A percentile compares a stretch with the other conserved stretches of the same genome.
phyloP scores from a whole-genome alignment of 2,888 invertebrate genomes.

The Agonopterix subpropinquella region DNA sequence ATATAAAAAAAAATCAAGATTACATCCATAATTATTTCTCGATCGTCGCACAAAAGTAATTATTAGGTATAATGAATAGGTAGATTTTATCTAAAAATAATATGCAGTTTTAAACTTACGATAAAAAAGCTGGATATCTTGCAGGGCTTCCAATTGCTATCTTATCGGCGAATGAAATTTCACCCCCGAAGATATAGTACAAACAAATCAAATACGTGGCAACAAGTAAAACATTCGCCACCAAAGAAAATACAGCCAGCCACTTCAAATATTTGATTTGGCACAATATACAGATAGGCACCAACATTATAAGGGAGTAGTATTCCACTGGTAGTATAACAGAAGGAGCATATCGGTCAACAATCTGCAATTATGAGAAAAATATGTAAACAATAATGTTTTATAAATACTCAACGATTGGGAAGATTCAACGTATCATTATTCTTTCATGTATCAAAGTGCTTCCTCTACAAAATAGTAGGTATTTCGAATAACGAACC shows the following conservation, averaged over 20 bases:
- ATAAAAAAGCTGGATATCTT: slow-evolving; percentile 90
- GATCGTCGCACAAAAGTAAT: too few species aligned
- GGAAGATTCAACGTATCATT: too few species aligned
- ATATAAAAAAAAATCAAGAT: too few species aligned
- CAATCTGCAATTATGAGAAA: slow-evolving; percentile 46
- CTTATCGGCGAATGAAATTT: slow-evolving; percentile 61
- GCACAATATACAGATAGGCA: slow-evolving; percentile 53
- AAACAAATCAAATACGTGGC: slow-evolving; percentile 89
- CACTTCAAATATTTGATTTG: slow-evolving; percentile 85
- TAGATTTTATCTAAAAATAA: too few species aligned
- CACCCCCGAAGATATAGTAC: slow-evolving; percentile 84
- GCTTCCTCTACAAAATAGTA: not conserved
- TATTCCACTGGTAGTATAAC: slow-evolving; percentile 50
- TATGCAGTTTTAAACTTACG: slow-evolving; percentile 44
- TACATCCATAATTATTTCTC: too few species aligned
- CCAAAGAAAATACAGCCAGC: slow-evolving; percentile 90
- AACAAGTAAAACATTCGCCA: slow-evolving; percentile 90
- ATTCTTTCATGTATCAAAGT: too few species aligned
- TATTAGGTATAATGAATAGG: too few species aligned
- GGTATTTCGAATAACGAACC: slow-evolving; percentile 46
- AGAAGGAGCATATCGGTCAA: slow-evolving; percentile 51
- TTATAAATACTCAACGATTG: too few species aligned
- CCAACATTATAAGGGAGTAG: slow-evolving; percentile 53
- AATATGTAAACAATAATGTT: not conserved
- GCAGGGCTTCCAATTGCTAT: slow-evolving; percentile 70